Evolutionary conservation across 1,140 invertebrate genomes (phyloP).

Genomic region (Ips typographus): DNA sequence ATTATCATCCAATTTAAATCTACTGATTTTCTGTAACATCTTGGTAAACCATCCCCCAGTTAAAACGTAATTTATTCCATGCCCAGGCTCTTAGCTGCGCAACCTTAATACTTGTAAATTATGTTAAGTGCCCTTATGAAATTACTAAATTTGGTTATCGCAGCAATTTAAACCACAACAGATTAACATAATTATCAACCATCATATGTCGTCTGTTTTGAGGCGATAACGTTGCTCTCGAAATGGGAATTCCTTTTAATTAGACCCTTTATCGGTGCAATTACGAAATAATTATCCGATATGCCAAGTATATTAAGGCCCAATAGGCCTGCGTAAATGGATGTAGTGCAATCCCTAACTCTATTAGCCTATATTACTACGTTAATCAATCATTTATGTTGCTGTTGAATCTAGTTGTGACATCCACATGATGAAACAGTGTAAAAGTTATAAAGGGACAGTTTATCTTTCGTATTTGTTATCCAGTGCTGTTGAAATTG

Average conservation of each 20-base stretch:
- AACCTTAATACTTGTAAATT: conserved; percentile 34
- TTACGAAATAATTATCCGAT: background rate
- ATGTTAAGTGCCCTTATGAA: conserved; percentile 37
- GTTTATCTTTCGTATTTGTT: too few species aligned
- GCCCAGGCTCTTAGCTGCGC: conserved; percentile 2
- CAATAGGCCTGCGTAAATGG: background rate
- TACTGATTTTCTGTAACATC: too few species aligned
- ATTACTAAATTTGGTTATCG: conserved; percentile 36
- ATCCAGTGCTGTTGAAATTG: too few species aligned
- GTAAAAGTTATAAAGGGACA: too few species aligned
- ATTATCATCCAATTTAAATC: too few species aligned
- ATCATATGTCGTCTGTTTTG: conserved; percentile 32
- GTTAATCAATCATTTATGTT: too few species aligned
- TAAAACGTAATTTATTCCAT: conserved; percentile 20
- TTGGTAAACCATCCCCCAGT: conserved; percentile 9
- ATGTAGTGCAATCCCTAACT: background rate
- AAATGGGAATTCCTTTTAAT: background rate
- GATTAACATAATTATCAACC: conserved; percentile 39
- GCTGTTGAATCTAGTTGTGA: too few species aligned
- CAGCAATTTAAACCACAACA: conserved; percentile 29
- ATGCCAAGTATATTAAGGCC: background rate
- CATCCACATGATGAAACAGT: too few species aligned
- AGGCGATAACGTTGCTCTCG: conserved; percentile 15
- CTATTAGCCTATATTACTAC: background rate
- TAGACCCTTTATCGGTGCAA: background rate